Conservation (phyloP, 2,797 vertebrate genomes). For the Sebastiscus tertius region DNA sequence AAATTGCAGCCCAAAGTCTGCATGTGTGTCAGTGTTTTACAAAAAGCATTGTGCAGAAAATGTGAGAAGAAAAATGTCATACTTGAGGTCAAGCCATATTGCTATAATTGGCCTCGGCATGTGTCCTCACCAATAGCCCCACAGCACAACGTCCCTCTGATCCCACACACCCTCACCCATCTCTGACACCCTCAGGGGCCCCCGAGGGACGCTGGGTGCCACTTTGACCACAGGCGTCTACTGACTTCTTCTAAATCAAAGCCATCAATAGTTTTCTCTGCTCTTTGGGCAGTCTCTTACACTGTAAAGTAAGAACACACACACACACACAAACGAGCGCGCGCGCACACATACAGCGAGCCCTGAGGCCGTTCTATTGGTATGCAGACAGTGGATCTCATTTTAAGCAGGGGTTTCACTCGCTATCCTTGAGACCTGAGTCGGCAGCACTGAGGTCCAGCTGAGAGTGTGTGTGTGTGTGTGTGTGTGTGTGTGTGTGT, state of each 20-base stretch:
- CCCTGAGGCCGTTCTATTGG: constrained; percentile 60
- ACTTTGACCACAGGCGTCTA: constrained; percentile 54
- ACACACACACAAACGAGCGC: constrained; percentile 17
- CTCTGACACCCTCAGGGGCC: constrained; percentile 35
- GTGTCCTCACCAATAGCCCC: constrained; percentile 3
- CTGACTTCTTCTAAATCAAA: constrained; percentile 54
- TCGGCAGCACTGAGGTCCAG: constrained; percentile 41
- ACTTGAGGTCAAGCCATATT: background rate
- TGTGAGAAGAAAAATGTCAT: constrained; percentile 1
- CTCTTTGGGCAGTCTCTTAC: constrained; percentile 45
- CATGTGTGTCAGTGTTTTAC: background rate
- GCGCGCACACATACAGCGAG: constrained; percentile 6
- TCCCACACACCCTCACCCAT: background rate
- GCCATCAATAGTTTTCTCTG: constrained; percentile 58
- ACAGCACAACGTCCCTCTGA: background rate
- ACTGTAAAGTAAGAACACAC: constrained; percentile 30
- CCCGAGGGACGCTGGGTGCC: constrained; percentile 40
- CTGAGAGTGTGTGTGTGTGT: constrained; percentile 22
- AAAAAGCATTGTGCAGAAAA: background rate
- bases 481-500: background rate
- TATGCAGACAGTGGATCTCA: constrained; percentile 67
- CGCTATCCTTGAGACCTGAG: constrained; percentile 55
- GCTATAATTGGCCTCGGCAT: constrained; percentile 1
- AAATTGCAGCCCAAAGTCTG: background rate
- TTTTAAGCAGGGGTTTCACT: constrained; percentile 51